Conservation (phyloP, 2,113 vertebrate genomes). For the Natator depressus region DNA sequence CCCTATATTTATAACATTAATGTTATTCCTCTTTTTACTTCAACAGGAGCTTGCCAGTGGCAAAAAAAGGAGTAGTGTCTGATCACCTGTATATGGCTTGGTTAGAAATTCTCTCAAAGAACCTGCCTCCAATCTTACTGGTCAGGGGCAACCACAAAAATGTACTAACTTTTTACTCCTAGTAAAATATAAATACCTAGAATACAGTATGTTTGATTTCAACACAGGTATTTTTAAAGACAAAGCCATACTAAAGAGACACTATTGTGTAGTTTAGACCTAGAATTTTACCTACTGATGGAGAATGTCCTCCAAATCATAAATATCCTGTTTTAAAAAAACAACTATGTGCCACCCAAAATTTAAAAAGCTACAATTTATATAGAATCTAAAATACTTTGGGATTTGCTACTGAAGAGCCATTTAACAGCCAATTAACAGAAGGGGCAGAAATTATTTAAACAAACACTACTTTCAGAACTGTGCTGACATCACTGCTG, state of each 20-base stretch:
- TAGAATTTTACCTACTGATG: not conserved
- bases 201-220: conserved; percentile 20
- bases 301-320: not conserved
- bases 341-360: not conserved
- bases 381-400: not conserved
- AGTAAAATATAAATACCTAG: conserved; percentile 39
- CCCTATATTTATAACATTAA: not conserved
- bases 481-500: not conserved
- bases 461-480: not conserved
- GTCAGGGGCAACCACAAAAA: conserved; percentile 98
- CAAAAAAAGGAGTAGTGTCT: conserved; percentile 92
- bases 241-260: not conserved
- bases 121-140: conserved; percentile 93
- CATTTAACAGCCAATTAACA: not conserved
- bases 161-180: conserved; percentile 98
- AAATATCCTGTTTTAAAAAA: not conserved
- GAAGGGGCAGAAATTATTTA: not conserved
- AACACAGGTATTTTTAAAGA: conserved; percentile 19
- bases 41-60: conserved; percentile 95
- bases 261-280: not conserved
- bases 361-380: not conserved
- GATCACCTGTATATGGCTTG: conserved; percentile 97
- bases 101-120: conserved; percentile 93
- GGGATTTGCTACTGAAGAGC: not conserved
- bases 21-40: conserved; percentile 28